Evolutionary conservation across 2,797 vertebrate species (phyloP), one percentile per base, ranked within the genome.

Genomic region (Cyprinodon diabolis): DNA sequence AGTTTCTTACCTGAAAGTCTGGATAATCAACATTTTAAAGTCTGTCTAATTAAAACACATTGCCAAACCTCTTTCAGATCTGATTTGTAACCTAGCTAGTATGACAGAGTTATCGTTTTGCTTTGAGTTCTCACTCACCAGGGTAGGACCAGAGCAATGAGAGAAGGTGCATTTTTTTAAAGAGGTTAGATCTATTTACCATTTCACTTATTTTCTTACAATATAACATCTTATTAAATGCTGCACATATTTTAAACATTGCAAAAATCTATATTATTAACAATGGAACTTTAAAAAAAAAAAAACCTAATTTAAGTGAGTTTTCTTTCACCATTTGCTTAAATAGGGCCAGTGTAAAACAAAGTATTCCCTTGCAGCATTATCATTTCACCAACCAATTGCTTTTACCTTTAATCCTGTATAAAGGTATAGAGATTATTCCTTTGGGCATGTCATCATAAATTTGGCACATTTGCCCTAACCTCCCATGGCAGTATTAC

Each of bases 1-100:
- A 63, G 30, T 2, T 17, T 40, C 35, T 62, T 11, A 63, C 19
- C 60, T n/a, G 60, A 45, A 13, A n/a, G 4, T 63, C 60, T 43
- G 60, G 40, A 63, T 45, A 63, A 63, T 63, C 37, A 13, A 43
- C 19, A 45, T 45, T 45, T 43, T 43, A 63, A 63, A 63, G 60
- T 62, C 9, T 60, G 30, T 40, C 21, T 63, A 45, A 43, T 10
- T 21, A 62, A 1, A 62, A 62, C 4, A 1, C 1, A 17, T 4
- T 60, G 30, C 58, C 12, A 37, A 40, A 4, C 15, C 6, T 63
- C 58, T 62, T 10, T 40, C 17, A 21, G 35, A 62, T 62, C 58
- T 21, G 35, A 62, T 25, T 17, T 60, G 15, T 3, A 17, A 60
- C 1, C 3, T 1, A 19, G 3, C 0, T 51, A 30, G 30, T 1